These are phyloP conservation scores for Phrynocephalus vlangalii DNA, from an alignment of 2,797 vertebrate species.

Conservation along the genomic window DNA sequence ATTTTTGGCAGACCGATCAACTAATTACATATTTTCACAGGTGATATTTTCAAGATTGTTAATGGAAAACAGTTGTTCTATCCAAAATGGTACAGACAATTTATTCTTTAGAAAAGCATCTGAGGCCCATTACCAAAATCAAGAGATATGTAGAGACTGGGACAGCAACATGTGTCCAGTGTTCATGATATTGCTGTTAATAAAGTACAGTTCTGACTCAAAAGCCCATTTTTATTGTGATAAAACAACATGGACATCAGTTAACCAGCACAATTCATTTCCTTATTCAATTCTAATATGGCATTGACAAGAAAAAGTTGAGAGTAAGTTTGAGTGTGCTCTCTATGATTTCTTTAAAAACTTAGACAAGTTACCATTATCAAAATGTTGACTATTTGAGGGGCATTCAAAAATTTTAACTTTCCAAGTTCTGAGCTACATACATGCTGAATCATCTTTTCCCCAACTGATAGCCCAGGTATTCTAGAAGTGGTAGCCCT, in stretches of 20 bases:
- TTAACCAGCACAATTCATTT: background rate
- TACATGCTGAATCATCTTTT: no score
- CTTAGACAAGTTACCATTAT: no score
- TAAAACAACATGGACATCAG: background rate
- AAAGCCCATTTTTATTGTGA: slow-evolving; percentile 8
- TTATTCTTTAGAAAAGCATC: slow-evolving; percentile 33
- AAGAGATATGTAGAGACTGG: slow-evolving; percentile 6
- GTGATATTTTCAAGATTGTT: slow-evolving; percentile 40
- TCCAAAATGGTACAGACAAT: slow-evolving; percentile 26
- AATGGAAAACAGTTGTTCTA: slow-evolving; percentile 32
- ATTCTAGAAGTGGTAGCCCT: no score
- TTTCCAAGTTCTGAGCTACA: no score
- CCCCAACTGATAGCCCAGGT: no score
- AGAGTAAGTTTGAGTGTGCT: slow-evolving; percentile 47
- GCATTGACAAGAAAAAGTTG: slow-evolving; percentile 57
- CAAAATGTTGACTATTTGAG: no score
- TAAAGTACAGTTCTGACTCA: background rate
- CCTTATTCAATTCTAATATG: slow-evolving; percentile 12
- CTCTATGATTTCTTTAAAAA: no score
- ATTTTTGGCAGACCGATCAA: slow-evolving; percentile 37
- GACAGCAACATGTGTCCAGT: background rate
- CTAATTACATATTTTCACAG: slow-evolving; percentile 40
- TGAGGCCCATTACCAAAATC: slow-evolving; percentile 29
- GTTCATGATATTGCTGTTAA: slow-evolving; percentile 10
- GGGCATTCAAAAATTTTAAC: no score